Conservation (phyloP, 1,140 invertebrate species). For the Lasioglossum albipes region DNA sequence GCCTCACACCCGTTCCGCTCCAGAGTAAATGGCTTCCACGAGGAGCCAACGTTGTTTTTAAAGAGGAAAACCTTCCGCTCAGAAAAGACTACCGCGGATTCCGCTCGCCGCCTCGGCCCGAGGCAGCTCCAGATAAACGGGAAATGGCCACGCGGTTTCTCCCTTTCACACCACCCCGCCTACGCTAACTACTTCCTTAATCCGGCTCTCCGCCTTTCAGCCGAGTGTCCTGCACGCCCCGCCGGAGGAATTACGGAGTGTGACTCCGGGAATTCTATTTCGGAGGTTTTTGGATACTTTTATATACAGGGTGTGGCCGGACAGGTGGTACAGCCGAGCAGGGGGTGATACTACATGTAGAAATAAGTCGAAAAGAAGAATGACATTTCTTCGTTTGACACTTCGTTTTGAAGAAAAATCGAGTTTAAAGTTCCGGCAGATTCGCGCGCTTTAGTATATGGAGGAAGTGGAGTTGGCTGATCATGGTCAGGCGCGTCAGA, state of each 20-base stretch:
- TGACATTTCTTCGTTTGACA: too few species aligned
- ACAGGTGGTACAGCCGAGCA: too few species aligned
- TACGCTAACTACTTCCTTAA: conserved; percentile 34
- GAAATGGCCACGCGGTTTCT: conserved; percentile 18
- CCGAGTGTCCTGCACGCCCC: not conserved
- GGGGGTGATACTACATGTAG: too few species aligned
- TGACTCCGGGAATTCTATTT: too few species aligned
- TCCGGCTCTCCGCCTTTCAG: conserved; percentile 2
- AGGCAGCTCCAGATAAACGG: conserved; percentile 23
- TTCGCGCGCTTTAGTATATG: too few species aligned
- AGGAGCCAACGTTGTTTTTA: not conserved
- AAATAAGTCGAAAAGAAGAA: too few species aligned
- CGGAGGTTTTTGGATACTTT: too few species aligned
- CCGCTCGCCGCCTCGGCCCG: not conserved
- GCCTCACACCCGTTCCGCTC: not conserved
- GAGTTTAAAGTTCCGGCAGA: too few species aligned
- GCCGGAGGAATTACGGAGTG: conserved; percentile 13
- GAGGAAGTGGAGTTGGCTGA: too few species aligned
- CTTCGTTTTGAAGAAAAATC: too few species aligned
- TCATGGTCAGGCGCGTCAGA: too few species aligned
- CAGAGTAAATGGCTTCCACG: conserved; percentile 52
- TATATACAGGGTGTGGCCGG: too few species aligned
- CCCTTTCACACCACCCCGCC: not conserved
- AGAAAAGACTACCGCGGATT: not conserved
- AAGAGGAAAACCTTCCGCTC: not conserved